A percentile compares a stretch with the other conserved stretches of the same genome.
Evolutionary conservation across 2,888 invertebrate species (phyloP).

Genomic region (Mythimna impura): DNA sequence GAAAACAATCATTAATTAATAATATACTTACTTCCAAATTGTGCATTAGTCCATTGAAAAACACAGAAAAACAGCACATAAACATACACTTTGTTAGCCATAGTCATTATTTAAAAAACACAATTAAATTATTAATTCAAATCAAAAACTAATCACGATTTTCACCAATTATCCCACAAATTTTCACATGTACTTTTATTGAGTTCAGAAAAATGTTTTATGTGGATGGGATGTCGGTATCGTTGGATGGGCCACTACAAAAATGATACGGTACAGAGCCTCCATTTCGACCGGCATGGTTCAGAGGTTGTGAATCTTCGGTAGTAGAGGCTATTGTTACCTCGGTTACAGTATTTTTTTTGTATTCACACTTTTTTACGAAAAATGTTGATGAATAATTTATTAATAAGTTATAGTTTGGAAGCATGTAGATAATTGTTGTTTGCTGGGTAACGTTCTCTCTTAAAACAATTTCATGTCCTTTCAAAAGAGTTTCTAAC

Average conservation of each 20-base stretch:
- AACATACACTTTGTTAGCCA: slow-evolving; percentile 63
- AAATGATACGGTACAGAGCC: slow-evolving; percentile 85
- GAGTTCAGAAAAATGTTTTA: slow-evolving; percentile 18
- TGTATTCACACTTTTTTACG: slow-evolving; percentile 5
- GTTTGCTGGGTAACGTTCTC: too few species aligned
- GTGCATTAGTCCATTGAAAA: slow-evolving; percentile 79
- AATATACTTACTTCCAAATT: slow-evolving; percentile 86
- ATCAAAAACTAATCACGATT: not conserved
- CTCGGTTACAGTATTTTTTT: not conserved
- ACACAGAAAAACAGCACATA: slow-evolving; percentile 73
- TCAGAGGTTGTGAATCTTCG: slow-evolving; percentile 77
- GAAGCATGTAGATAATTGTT: too few species aligned
- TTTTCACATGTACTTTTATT: slow-evolving; percentile 1
- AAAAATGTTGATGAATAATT: too few species aligned
- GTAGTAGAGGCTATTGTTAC: slow-evolving; percentile 23
- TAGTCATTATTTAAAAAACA: slow-evolving; percentile 32
- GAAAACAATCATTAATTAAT: not conserved
- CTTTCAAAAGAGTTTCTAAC: too few species aligned
- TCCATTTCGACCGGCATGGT: slow-evolving; percentile 75
- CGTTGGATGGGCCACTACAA: slow-evolving; percentile 75
- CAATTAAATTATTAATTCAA: not conserved
- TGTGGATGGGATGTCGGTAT: slow-evolving; percentile 53
- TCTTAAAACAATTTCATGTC: too few species aligned
- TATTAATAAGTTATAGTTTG: too few species aligned
- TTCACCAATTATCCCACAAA: slow-evolving; percentile 24